Evolutionary conservation across 2,888 invertebrate genomes (phyloP).

Genomic region (Fragum sueziense): DNA sequence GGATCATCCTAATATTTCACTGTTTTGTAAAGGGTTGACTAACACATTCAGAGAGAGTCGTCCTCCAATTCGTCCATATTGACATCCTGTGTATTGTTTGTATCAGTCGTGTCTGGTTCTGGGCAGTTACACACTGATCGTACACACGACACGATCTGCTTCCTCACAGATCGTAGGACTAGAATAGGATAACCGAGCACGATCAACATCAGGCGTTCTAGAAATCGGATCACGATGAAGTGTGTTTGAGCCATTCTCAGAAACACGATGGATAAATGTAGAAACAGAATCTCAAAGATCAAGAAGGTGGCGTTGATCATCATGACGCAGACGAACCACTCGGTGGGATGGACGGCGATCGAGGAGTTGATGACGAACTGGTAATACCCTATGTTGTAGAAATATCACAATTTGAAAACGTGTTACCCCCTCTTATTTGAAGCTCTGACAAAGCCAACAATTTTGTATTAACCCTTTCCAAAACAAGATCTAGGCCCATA

Average conservation of each 20-base stretch:
- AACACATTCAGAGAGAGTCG: conserved; percentile 12
- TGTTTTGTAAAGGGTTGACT: too few species aligned
- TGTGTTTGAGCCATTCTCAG: background rate
- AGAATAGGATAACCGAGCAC: conserved; percentile 8
- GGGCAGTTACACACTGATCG: too few species aligned
- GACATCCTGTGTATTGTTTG: background rate
- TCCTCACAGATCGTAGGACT: background rate
- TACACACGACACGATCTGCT: background rate
- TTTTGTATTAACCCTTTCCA: too few species aligned
- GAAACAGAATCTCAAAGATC: background rate
- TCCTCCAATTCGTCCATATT: conserved; percentile 17
- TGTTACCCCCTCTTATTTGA: too few species aligned
- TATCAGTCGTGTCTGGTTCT: background rate
- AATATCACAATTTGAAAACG: too few species aligned
- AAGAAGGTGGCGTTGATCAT: conserved; percentile 10
- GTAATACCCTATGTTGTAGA: too few species aligned
- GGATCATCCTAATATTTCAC: too few species aligned
- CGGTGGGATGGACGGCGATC: background rate
- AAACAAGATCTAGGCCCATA: too few species aligned
- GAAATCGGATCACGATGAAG: background rate
- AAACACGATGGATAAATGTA: conserved; percentile 4
- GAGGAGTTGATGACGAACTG: conserved; percentile 8
- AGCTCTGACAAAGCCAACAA: too few species aligned
- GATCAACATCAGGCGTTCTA: background rate
- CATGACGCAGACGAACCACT: conserved; percentile 16